Evolutionary conservation across 2,113 vertebrate species (phyloP), one percentile per base, ranked within the genome.

Genomic region (Herpailurus yagouaroundi): DNA sequence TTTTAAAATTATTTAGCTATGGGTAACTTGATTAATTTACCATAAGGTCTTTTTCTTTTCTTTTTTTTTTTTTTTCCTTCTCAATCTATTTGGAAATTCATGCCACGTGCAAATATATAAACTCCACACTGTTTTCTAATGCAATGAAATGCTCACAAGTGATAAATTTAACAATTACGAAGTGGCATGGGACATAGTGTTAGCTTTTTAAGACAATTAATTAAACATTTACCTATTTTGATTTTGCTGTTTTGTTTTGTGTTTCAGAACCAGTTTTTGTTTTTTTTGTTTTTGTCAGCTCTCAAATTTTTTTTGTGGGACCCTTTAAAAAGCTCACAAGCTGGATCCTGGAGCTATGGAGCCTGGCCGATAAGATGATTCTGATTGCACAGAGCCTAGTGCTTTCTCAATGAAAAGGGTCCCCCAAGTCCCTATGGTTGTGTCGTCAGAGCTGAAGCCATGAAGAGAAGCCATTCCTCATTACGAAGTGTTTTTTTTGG

Each of bases 1-100:
- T 38, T 87, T 94, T 48, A 25, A 69, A 71, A 64, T 96, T 71
- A 85, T 64, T 89, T 45, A 21, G 36, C 23, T 63, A 31, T 64
- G 5, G 88, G 55, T 89, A 82, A 48, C 63, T 76, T 68, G 36
- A 36, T 57, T 52, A 63, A 9, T 36, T 36, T 57, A 55, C 2
- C 69, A 9, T 68, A 79, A 36, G 21, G 11, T 45, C 33, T 21
- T 38, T 25, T 36, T 81, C 27, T 11, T 14, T 33, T 19, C 55
- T 57, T 57, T 21, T 36, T 21, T 36, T 23, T n/a, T 85, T 31
- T 7, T 16, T 31, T 21, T 16, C 60, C 23, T 7, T 25, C 23
- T 60, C 3, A 5, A 31, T 29, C 31, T 64, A 31, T 84, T 89
- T 60, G 66, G 23, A 69, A 96, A 83, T 33, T 92, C 57, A 80